Conservation (phyloP, 2,797 vertebrate genomes). For the Pangasius djambal region DNA sequence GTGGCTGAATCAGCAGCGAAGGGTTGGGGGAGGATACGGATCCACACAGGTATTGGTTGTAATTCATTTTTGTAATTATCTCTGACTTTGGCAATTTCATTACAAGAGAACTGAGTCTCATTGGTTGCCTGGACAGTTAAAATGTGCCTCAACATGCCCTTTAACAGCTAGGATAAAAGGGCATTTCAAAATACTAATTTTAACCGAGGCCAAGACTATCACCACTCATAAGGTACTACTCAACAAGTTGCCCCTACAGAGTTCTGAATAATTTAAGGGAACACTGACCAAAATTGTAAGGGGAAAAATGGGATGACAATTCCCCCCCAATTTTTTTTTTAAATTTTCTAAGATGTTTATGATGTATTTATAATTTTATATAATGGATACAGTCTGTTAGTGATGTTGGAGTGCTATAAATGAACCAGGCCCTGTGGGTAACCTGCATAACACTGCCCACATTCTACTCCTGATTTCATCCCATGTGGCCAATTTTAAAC, state of each 20-base stretch:
- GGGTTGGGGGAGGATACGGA: slow-evolving; percentile 71
- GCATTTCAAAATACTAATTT: not conserved
- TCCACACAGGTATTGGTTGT: slow-evolving; percentile 74
- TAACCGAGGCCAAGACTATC: no score
- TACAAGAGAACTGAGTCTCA: not conserved
- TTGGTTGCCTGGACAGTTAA: not conserved
- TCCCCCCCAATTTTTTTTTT: no score
- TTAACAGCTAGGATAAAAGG: not conserved
- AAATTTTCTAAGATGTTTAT: no score
- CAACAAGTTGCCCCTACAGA: not conserved
- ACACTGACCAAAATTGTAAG: not conserved
- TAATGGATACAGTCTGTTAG: not conserved
- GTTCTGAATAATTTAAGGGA: not conserved
- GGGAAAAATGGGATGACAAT: no score
- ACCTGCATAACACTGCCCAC: not conserved
- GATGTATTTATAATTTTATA: not conserved
- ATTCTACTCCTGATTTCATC: not conserved
- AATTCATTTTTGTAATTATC: no score
- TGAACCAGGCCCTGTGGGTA: not conserved
- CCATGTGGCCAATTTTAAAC: not conserved
- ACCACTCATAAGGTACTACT: not conserved
- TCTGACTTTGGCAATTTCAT: not conserved
- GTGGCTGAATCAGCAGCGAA: slow-evolving; percentile 74
- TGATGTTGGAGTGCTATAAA: not conserved
- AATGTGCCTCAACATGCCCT: not conserved